phyloP scores from a whole-genome alignment of 2,888 invertebrate species.

The Ormyrus rosae region DNA sequence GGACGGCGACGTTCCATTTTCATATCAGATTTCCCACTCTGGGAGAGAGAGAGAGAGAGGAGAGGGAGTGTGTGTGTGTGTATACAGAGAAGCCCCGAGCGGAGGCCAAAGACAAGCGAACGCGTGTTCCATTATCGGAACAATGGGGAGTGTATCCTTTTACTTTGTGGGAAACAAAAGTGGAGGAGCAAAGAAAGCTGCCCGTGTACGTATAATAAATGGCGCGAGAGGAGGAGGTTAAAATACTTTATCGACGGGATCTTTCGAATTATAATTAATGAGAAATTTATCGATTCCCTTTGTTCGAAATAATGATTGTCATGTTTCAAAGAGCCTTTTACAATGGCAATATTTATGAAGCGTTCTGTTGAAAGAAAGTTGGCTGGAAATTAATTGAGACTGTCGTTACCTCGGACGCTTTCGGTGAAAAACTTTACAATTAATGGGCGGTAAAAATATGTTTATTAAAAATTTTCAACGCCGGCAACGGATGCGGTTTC shows the following conservation, averaged over 20 bases:
- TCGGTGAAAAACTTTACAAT: neutral
- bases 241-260: neutral
- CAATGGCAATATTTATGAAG: neutral
- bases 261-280: neutral
- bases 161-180: conserved; percentile 35
- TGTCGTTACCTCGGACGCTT: neutral
- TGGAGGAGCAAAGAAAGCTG: neutral
- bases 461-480: too few relatives aligned
- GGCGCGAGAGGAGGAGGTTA: neutral
- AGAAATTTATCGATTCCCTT: neutral
- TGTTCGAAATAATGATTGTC: too few relatives aligned
- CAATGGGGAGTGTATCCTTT: conserved; percentile 47
- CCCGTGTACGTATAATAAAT: neutral
- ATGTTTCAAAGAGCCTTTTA: too few relatives aligned
- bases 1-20: conserved; percentile 44
- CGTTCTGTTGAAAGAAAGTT: neutral
- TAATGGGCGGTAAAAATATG: too few relatives aligned
- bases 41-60: neutral
- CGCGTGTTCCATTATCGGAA: conserved; percentile 45
- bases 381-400: neutral
- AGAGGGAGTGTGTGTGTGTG: neutral
- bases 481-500: too few relatives aligned
- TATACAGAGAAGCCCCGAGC: neutral
- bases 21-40: conserved; percentile 53
- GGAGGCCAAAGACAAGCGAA: conserved; percentile 20